Conservation (phyloP, 2,888 invertebrate species). For the Monochamus alternatus region DNA sequence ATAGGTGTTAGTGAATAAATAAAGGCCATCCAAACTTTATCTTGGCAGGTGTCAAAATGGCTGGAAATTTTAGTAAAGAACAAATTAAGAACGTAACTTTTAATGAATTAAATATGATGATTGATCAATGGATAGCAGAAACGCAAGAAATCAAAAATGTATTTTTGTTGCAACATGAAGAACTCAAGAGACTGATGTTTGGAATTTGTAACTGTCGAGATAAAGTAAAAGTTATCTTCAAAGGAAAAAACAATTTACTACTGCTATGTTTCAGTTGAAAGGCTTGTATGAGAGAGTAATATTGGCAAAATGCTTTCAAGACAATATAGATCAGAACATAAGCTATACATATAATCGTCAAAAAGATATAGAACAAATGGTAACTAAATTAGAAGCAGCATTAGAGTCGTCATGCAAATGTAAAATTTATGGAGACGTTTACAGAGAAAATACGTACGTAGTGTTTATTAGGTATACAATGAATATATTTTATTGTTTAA, state of each 20-base stretch:
- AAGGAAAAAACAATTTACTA: not conserved
- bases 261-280: constrained; percentile 33
- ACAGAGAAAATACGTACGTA: constrained; percentile 35
- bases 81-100: constrained; percentile 29
- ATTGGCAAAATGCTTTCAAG: constrained; percentile 21
- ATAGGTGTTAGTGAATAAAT: constrained; percentile 18
- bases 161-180: constrained; percentile 23
- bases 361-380: constrained; percentile 24
- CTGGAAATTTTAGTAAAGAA: constrained; percentile 31
- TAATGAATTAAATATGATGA: constrained; percentile 6
- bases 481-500: not conserved
- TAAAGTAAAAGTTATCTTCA: constrained; percentile 21
- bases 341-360: constrained; percentile 19
- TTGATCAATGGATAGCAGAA: constrained; percentile 25
- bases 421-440: constrained; percentile 17
- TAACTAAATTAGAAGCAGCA: constrained; percentile 21
- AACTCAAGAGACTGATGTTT: constrained; percentile 32
- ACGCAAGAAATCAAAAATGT: constrained; percentile 31
- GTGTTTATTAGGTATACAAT: not conserved
- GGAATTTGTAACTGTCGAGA: constrained; percentile 24
- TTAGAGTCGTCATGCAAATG: not conserved
- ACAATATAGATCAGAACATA: constrained; percentile 19
- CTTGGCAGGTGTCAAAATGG: constrained; percentile 29
- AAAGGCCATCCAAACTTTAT: constrained; percentile 2
- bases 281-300: constrained; percentile 23